Base-by-base conservation (phyloP, 2,888 invertebrate genomes). In the Limnephilus marmoratus region DNA sequence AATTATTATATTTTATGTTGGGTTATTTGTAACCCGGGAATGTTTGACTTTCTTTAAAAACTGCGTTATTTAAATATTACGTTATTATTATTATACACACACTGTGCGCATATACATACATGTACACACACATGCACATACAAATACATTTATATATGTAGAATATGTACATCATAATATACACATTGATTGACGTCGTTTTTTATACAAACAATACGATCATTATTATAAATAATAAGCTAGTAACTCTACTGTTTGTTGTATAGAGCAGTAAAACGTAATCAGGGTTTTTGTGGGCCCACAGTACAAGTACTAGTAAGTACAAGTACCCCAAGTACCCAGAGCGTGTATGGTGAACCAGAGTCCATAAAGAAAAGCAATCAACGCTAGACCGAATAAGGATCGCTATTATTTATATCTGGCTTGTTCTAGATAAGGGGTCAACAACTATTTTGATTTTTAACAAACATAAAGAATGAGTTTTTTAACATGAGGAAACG, bases 321-420 rank as follows among this genome's bases (percentile, higher is more conserved):
- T 53, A 53, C 15, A 3, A 13, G 53, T 68, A 68, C 68, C n/a
- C 68, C 15, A 3, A 13, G 53, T 68, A 68, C 68, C n/a, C 68
- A 68, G 24, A n/a, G 24, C 7, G 68, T 68, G 68, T 68, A 68
- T 68, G 68, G 68, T 68, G 68, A 34, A 24, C 37, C 37, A 24
- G 31, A 37, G 83, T 34, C 83, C 83, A 34, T 34, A 34, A 34
- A 83, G 83, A 41, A 41, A 83, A 83, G 24, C 37, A 83, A 83
- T 83, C 83, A 37, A 83, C 83, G 83, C 37, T 41, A 83, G 83
- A 83, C 83, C 37, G 37, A 83, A 83, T 83, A 83, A 83, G 83
- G 83, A 37, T 37, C 24, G 83, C 83, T 24, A 31, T 83, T 37
- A 83, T 83, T 83, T 83, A 83, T 83, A 37, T 37, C 83, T 15